Evolutionary conservation across 2,113 vertebrate species (phyloP).

Genomic region (Cettia cetti): DNA sequence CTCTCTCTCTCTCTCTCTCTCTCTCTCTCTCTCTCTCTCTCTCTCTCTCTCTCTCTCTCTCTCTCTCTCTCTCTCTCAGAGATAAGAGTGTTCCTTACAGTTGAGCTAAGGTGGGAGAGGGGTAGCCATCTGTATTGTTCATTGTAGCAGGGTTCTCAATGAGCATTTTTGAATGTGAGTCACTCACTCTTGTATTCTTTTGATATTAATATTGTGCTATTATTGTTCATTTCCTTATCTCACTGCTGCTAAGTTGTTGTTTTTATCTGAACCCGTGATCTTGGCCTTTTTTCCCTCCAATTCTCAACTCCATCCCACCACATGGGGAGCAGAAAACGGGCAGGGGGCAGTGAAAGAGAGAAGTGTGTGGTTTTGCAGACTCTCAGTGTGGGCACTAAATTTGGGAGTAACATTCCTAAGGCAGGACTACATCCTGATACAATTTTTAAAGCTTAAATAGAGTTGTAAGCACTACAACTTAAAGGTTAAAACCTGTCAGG

Average conservation of each 20-base stretch:
- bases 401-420: not conserved
- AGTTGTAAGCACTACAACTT: not conserved
- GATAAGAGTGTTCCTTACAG: not conserved
- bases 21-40: too few species aligned
- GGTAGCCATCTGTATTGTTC: not conserved
- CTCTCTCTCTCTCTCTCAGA: not conserved
- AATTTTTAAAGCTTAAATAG: not conserved
- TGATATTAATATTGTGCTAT: not conserved
- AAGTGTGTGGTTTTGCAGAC: not conserved
- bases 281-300: not conserved
- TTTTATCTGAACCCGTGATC: not conserved
- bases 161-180: not conserved
- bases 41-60: too few species aligned
- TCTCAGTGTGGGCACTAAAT: not conserved
- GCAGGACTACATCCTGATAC: not conserved
- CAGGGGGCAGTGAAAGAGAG: not conserved
- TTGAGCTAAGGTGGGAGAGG: not conserved
- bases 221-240: not conserved
- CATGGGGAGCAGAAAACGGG: not conserved
- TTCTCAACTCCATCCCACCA: not conserved
- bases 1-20: too few species aligned
- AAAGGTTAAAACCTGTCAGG: not conserved
- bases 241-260: not conserved
- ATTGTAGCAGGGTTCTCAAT: not conserved
- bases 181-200: not conserved